Base-by-base conservation (phyloP, 2,113 vertebrate species). In the Dromiciops gliroides region DNA sequence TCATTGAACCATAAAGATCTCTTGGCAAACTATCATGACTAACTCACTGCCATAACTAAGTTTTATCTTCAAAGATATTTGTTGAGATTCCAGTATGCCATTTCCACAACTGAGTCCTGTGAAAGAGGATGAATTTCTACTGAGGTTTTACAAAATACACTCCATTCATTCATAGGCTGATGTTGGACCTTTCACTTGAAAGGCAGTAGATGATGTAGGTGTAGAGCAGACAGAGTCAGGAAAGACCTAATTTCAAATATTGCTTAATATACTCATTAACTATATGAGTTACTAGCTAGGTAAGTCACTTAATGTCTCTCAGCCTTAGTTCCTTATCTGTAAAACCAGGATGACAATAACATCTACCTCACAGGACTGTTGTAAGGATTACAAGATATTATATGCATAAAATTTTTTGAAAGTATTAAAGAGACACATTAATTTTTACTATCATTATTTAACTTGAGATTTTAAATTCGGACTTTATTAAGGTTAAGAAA, bases 401-500 rank as follows among this genome's bases (percentile, higher is more conserved):
- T 23, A 44, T 3, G 22, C 37, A 83, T 83, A 23, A 44, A 44
- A 8, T 19, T 44, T 44, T 83, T 8, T 44, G 16, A 44, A 83
- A 83, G 44, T 83, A 83, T n/a, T 83, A 23, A 83, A 83, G 37
- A 44, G n/a, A 19, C 9, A 83, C 44, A 44, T 83, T 83, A 44
- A 75, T 5, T n/a, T 83, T 83, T 23, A 8, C n/a, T 83, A 83
- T 83, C 8, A 22, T 53, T 94, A 26, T 48, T 94, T 95, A 89
- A 31, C 25, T 49, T 50, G 37, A 10, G 25, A 53, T 53, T 47
- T 48, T 52, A 89, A 1, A 37, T 92, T 26, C 89, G 26, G 89
- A 49, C 90, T 93, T 91, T 49, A 90, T 89, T 90, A 89, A 93
- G 49, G 1, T 75, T 94, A 89, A 37, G 49, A 93, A 94, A 37